Percentiles rank a stretch among this genome's conserved stretches.
Evolutionary conservation across 2,113 vertebrate species (phyloP).

Genomic region (Melanerpes aurifrons): DNA sequence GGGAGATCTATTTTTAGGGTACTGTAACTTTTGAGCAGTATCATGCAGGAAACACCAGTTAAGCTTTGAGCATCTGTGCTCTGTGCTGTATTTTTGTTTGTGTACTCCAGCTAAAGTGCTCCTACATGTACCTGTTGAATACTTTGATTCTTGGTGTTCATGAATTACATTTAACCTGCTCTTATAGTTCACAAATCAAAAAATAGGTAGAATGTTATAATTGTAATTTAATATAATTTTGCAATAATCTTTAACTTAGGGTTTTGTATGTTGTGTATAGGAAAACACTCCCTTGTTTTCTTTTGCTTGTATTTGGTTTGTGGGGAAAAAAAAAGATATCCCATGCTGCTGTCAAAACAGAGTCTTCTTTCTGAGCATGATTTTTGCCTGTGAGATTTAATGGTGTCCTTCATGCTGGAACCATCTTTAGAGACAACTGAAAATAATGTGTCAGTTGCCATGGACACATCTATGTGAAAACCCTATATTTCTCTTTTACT

Average conservation of each 20-base stretch:
- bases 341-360: neutral
- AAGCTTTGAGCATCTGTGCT: neutral
- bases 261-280: neutral
- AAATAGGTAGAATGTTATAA: neutral
- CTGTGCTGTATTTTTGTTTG: neutral
- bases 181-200: neutral
- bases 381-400: conserved; percentile 9
- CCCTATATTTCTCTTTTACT: neutral
- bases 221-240: neutral
- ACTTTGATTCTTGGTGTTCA: neutral
- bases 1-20: neutral
- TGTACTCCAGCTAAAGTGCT: neutral
- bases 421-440: neutral
- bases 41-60: neutral
- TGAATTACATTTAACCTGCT: neutral
- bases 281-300: neutral
- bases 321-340: neutral
- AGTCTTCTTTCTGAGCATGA: neutral
- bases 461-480: conserved; percentile 11
- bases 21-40: neutral
- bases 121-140: neutral
- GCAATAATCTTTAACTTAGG: neutral
- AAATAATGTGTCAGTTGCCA: conserved; percentile 15
- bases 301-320: neutral
- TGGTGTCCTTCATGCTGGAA: neutral